Evolutionary conservation across 2,797 vertebrate genomes (phyloP).

Genomic region (Sardinella longiceps): DNA sequence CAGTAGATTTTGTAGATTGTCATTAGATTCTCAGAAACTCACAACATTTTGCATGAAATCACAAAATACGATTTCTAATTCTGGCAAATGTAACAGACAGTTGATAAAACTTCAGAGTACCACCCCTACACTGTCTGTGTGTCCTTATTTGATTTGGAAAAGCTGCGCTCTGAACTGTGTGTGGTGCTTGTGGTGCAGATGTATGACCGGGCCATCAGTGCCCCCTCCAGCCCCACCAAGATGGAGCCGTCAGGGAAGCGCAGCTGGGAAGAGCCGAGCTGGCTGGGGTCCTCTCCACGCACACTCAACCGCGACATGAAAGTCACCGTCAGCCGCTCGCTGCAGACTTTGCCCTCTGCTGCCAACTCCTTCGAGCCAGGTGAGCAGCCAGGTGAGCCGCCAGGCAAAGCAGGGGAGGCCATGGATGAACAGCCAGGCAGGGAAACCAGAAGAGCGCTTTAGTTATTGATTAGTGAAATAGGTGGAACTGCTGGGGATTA

Average conservation of each 20-base stretch:
- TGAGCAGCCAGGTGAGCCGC: conserved; percentile 40
- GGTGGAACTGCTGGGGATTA: neutral
- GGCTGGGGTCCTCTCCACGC: conserved; percentile 92
- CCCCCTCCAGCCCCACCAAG: conserved; percentile 93
- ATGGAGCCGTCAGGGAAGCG: conserved; percentile 83
- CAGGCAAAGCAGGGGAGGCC: neutral
- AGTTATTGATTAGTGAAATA: neutral
- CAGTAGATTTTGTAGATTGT: no score
- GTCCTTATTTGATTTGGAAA: neutral
- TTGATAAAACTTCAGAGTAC: no score
- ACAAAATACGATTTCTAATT: no score
- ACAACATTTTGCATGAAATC: no score
- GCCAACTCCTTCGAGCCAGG: conserved; percentile 69
- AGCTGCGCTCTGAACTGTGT: neutral
- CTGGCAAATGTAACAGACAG: no score
- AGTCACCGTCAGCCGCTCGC: conserved; percentile 87
- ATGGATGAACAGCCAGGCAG: neutral
- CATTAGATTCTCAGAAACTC: no score
- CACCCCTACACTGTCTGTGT: neutral
- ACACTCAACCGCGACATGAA: conserved; percentile 90
- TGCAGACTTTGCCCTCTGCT: conserved; percentile 90
- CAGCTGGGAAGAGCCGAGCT: conserved; percentile 97
- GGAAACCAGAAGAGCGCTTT: neutral
- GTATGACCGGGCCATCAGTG: conserved; percentile 94
- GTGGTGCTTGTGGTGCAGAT: conserved; percentile 74